phyloP scores from a whole-genome alignment of 1,140 invertebrate species.

The Leptinotarsa texana region DNA sequence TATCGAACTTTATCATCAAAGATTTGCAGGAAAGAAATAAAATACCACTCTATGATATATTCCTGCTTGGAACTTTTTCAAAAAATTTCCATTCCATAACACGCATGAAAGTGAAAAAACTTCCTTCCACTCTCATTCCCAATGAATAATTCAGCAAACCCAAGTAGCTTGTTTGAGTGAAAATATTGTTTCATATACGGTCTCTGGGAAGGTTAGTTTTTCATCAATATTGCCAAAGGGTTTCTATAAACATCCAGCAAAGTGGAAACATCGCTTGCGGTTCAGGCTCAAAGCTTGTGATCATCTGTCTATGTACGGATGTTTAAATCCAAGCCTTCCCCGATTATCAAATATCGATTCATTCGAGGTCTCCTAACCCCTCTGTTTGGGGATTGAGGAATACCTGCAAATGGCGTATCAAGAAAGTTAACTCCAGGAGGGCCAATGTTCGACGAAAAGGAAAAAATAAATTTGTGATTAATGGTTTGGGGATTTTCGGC shows the following conservation, averaged over 20 bases:
- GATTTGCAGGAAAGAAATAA: background rate
- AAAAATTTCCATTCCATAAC: background rate
- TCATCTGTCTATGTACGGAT: conserved; percentile 19
- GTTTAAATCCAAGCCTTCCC: conserved; percentile 8
- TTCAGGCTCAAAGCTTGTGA: conserved; percentile 12
- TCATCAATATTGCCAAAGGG: conserved; percentile 16
- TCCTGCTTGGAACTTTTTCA: background rate
- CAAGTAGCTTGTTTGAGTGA: background rate
- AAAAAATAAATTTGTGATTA: conserved; percentile 4
- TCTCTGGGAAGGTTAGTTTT: conserved; percentile 19
- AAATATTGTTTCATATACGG: conserved; percentile 1
- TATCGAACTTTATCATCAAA: background rate
- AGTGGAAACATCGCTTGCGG: conserved; percentile 21
- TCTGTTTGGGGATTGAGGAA: conserved; percentile 7
- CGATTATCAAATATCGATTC: conserved; percentile 21
- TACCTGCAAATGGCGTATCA: background rate
- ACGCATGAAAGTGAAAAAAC: background rate
- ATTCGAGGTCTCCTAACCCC: background rate
- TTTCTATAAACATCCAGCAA: conserved; percentile 12
- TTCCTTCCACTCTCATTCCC: background rate
- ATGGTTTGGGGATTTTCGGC: background rate
- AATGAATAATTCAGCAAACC: background rate
- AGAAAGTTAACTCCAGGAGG: conserved; percentile 2
- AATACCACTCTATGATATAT: background rate
- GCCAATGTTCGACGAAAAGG: background rate